Evolutionary conservation across 1,140 invertebrate species (phyloP), one percentile per base, ranked within the genome.

Genomic region (Rhizoglyphus robini): DNA sequence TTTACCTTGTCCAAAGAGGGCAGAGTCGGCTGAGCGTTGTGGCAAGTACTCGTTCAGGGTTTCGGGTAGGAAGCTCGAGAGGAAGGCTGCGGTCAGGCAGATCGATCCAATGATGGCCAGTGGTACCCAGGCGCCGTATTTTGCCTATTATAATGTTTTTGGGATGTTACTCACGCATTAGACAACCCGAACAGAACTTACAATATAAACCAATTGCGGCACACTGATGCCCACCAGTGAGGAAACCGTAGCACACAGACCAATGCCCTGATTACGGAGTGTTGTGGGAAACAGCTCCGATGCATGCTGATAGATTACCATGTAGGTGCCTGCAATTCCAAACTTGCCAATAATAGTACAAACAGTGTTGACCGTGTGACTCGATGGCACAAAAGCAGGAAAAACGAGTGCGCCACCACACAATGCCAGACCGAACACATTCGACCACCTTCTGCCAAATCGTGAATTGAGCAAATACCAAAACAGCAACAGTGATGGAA

Each of bases 131-230:
- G 66, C 69, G 11, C 70, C 68, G 61, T 74, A 74, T 25, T 70
- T 63, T n/a, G 67, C 63, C 69, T 73, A 13, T 60, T 1, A 38
- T 32, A 38, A 34, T 2, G 13, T 8, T 11, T 11, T 41, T 8
- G 18, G 18, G 18, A 41, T 18, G 36, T 41, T 41, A 41, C n/a
- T n/a, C 8, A 5, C 20, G 20, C 15, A 49, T 11, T 49, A 8
- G 2, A 51, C 23, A 13, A 11, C 13, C 13, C 23, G 29, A 51
- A 51, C 23, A 51, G 23, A 64, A 76, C 77, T 75, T 59, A 81
- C 79, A 71, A 82, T 70, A 60, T 79, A 76, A 23, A 82, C 74
- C 48, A 83, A 78, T 70, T 83, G 82, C 27, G 82, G 79, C 34
- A 80, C 71, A 20, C 73, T 63, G 4, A 76, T 73, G 1, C 80